Evolutionary conservation across 92 coral and sea anemone genomes (phyloP).

Genomic region (Anthopleura xanthogrammica): DNA sequence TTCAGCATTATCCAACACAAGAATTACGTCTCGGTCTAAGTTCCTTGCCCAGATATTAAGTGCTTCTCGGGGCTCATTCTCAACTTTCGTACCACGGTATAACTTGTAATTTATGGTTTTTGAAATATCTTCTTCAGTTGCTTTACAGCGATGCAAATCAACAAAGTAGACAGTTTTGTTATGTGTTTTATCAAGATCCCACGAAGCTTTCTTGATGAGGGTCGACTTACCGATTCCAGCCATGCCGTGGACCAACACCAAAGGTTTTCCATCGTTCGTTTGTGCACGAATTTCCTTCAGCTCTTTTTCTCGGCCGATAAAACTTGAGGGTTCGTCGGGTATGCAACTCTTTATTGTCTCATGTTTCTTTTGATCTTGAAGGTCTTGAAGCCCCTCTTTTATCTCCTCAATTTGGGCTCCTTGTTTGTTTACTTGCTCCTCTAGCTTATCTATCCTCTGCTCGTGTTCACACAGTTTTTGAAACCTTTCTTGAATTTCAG

Average conservation of each 20-base stretch:
- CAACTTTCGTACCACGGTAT: neutral
- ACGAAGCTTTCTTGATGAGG: constrained; percentile 3
- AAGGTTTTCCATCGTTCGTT: neutral
- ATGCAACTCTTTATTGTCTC: neutral
- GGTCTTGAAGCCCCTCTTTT: neutral
- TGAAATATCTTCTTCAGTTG: neutral
- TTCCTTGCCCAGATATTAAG: constrained; percentile 5
- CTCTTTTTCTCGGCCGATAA: neutral
- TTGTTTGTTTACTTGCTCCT: neutral
- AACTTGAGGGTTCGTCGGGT: neutral
- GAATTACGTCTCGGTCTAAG: neutral
- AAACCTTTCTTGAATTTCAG: neutral
- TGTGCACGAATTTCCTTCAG: neutral
- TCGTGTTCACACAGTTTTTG: neutral
- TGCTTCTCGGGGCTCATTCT: neutral
- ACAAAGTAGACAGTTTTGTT: neutral
- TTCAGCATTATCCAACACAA: constrained; percentile 10
- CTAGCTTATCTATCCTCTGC: neutral
- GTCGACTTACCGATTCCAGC: constrained; percentile 6
- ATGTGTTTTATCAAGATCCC: neutral
- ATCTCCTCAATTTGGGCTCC: neutral
- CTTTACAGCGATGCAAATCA: neutral
- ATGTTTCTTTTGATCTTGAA: neutral
- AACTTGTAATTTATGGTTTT: neutral
- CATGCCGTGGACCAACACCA: neutral